A percentile compares a stretch with the other conserved stretches of the same genome.
These are phyloP conservation scores for Tetranychus truncatus DNA, from an alignment of 2,888 invertebrate genomes.

Conservation along the genomic window DNA sequence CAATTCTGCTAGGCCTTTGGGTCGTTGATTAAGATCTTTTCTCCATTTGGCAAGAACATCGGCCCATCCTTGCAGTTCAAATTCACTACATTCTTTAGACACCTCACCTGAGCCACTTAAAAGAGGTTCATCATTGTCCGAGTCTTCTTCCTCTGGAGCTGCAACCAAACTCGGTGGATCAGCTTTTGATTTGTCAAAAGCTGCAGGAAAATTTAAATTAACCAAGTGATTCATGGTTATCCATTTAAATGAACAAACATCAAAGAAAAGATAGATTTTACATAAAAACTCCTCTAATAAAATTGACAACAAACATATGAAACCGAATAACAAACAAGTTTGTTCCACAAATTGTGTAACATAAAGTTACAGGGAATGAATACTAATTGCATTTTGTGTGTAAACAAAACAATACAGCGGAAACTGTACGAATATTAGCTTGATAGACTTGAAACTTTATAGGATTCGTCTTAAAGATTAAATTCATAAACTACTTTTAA, in stretches of 20 bases:
- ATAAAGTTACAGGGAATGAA: too few relatives aligned
- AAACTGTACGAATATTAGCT: too few relatives aligned
- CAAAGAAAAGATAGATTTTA: background rate
- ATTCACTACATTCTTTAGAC: conserved; percentile 83
- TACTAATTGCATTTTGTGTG: too few relatives aligned
- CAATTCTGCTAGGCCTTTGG: conserved; percentile 54
- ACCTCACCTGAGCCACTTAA: conserved; percentile 75
- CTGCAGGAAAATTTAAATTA: background rate
- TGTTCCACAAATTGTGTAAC: too few relatives aligned
- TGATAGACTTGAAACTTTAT: too few relatives aligned
- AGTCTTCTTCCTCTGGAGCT: conserved; percentile 9
- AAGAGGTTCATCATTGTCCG: conserved; percentile 34
- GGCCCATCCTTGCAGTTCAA: conserved; percentile 77
- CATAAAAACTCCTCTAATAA: too few relatives aligned
- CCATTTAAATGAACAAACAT: background rate
- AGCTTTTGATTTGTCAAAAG: background rate
- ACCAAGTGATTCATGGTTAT: background rate
- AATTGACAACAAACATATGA: too few relatives aligned
- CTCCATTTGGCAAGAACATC: conserved; percentile 45
- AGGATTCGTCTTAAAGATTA: too few relatives aligned
- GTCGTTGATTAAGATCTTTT: conserved; percentile 38
- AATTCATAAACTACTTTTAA: too few relatives aligned
- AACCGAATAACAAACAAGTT: too few relatives aligned
- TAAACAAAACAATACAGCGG: too few relatives aligned
- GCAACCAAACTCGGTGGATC: background rate